Evolutionary conservation across 2,113 vertebrate genomes (phyloP).

Genomic region (Barnardius zonarius): DNA sequence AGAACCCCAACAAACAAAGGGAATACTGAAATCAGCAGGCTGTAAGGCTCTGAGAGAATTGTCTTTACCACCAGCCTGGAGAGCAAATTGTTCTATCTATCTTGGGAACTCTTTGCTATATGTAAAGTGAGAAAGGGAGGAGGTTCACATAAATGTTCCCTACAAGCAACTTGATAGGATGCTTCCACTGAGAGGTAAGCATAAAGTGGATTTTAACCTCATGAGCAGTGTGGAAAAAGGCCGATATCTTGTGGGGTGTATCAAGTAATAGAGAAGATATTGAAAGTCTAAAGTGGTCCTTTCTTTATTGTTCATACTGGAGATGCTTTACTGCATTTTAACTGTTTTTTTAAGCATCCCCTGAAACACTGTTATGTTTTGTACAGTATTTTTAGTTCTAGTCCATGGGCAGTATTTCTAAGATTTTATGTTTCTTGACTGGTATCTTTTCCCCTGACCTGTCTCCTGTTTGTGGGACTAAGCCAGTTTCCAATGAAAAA

Average conservation of each 20-base stretch:
- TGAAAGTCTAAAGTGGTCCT: not conserved
- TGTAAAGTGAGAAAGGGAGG: not conserved
- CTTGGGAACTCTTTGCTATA: not conserved
- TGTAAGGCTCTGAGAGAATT: not conserved
- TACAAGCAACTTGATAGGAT: not conserved
- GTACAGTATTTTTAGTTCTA: not conserved
- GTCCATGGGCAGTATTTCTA: not conserved
- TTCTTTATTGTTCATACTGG: not conserved
- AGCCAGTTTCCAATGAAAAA: not conserved
- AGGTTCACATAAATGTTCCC: not conserved
- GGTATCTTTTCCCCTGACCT: not conserved
- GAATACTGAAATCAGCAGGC: not conserved
- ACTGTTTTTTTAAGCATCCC: not conserved
- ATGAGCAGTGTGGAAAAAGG: not conserved
- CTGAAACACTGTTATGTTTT: not conserved
- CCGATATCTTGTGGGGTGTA: not conserved
- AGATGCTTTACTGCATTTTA: not conserved
- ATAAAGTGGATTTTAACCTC: not conserved
- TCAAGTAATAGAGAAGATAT: not conserved
- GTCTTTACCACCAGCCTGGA: not conserved
- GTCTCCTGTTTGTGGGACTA: not conserved
- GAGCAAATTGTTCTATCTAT: not conserved
- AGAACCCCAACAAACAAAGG: not conserved
- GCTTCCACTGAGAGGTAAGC: not conserved
- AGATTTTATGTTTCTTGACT: not conserved